Evolutionary conservation across 2,113 vertebrate genomes (phyloP).

Genomic region (Dipodomys spectabilis): DNA sequence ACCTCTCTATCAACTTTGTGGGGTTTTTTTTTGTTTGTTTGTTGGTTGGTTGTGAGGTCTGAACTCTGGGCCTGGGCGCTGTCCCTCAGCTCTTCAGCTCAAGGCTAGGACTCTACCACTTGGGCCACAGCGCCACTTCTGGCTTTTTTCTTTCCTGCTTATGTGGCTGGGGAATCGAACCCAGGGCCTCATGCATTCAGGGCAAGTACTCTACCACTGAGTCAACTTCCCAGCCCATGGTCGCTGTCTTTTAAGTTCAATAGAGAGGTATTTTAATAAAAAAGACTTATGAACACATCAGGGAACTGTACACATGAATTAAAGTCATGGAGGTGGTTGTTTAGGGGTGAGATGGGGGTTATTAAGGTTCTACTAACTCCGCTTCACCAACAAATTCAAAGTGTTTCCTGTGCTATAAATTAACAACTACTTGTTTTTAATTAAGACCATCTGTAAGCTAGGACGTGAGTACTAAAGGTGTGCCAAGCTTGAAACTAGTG

Average conservation of each 20-base stretch:
- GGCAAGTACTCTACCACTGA: too few species aligned
- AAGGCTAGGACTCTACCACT: too few species aligned
- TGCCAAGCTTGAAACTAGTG: slow-evolving; percentile 24
- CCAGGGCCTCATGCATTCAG: too few species aligned
- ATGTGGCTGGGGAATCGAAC: too few species aligned
- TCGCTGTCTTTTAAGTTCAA: slow-evolving; percentile 9
- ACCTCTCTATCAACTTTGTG: slow-evolving; percentile 34
- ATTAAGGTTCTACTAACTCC: slow-evolving; percentile 77
- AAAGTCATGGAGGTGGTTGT: slow-evolving; percentile 62
- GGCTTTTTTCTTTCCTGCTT: too few species aligned
- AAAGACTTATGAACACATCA: slow-evolving; percentile 72
- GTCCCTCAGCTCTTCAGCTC: too few species aligned
- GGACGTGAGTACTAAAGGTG: slow-evolving; percentile 21
- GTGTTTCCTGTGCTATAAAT: slow-evolving; percentile 83
- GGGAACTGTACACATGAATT: slow-evolving; percentile 77
- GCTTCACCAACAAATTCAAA: slow-evolving; percentile 79
- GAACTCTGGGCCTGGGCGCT: too few species aligned
- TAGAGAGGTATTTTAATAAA: slow-evolving; percentile 71
- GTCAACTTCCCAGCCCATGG: too few species aligned
- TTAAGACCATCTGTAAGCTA: slow-evolving; percentile 77
- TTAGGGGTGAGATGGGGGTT: slow-evolving; percentile 72
- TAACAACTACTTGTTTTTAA: slow-evolving; percentile 81
- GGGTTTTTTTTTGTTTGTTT: not conserved
- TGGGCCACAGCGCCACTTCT: too few species aligned
- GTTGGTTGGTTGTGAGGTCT: not conserved